Conservation (phyloP, 2,888 invertebrate species). For the Cheilosia vernalis region DNA sequence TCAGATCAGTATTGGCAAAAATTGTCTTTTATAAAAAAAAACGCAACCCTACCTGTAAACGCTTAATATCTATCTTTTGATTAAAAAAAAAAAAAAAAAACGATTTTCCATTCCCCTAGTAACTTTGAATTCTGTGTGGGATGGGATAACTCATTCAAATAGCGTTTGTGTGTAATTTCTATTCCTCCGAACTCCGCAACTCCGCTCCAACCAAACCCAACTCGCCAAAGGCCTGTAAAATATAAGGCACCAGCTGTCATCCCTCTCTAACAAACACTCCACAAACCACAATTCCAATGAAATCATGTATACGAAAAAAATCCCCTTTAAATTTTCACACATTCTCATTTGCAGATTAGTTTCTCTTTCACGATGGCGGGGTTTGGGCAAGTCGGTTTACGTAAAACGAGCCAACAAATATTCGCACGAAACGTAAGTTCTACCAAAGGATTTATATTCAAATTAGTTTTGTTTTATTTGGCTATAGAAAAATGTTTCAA, state of each 20-base stretch:
- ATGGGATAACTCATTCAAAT: neutral
- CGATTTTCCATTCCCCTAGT: neutral
- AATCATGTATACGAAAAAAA: constrained; percentile 23
- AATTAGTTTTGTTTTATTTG: constrained; percentile 7
- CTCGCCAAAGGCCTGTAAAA: too few relatives aligned
- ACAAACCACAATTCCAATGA: neutral
- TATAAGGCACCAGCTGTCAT: constrained; percentile 9
- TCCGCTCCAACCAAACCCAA: too few relatives aligned
- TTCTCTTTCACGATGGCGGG: constrained; percentile 85
- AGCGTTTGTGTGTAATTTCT: neutral
- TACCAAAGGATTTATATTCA: constrained; percentile 31
- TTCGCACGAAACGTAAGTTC: constrained; percentile 83
- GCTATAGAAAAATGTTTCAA: neutral
- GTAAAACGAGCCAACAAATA: constrained; percentile 81
- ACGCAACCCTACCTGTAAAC: constrained; percentile 31
- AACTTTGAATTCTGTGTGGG: neutral
- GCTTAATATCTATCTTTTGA: constrained; percentile 3
- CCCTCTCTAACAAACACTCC: constrained; percentile 24
- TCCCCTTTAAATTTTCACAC: constrained; percentile 63
- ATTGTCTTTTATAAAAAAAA: neutral
- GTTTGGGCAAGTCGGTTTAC: constrained; percentile 85
- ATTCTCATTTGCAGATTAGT: constrained; percentile 64
- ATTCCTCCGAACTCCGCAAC: neutral
- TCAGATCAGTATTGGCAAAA: too few relatives aligned
- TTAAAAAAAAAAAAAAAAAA: too few relatives aligned